These are phyloP conservation scores for Leistus spinibarbis DNA, from an alignment of 2,888 invertebrate species.

Conservation along the genomic window DNA sequence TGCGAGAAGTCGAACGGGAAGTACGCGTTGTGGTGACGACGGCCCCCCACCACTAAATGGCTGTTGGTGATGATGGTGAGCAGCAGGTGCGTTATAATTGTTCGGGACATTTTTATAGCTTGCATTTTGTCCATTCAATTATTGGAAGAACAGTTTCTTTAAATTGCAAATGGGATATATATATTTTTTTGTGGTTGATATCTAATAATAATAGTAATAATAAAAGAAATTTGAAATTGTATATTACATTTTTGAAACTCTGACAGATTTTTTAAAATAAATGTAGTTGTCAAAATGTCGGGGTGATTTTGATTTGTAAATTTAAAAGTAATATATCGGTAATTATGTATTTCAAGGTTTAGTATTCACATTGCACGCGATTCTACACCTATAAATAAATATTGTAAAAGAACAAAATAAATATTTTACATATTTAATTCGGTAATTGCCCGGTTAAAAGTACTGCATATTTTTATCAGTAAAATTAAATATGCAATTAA, in stretches of 20 bases:
- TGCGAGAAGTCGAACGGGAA: conserved; percentile 27
- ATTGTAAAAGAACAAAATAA: background rate
- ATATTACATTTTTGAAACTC: no score
- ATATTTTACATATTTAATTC: background rate
- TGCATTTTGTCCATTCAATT: background rate
- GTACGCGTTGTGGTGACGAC: conserved; percentile 29
- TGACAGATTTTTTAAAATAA: no score
- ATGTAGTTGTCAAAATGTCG: no score
- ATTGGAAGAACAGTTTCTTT: background rate
- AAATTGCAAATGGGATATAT: background rate
- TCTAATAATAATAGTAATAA: background rate
- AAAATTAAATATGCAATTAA: background rate
- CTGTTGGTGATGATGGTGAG: conserved; percentile 15
- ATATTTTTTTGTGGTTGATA: background rate
- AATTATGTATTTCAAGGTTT: background rate
- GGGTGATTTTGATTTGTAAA: no score
- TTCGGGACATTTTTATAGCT: background rate
- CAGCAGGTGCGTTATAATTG: conserved; percentile 23
- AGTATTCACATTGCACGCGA: background rate
- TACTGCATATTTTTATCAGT: background rate
- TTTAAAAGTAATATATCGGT: no score
- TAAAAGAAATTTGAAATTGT: no score
- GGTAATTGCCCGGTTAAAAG: background rate
- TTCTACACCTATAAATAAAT: background rate
- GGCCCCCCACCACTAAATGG: background rate